Evolutionary conservation across 2,797 vertebrate species (phyloP).

Genomic region (Adrianichthys oophorus): DNA sequence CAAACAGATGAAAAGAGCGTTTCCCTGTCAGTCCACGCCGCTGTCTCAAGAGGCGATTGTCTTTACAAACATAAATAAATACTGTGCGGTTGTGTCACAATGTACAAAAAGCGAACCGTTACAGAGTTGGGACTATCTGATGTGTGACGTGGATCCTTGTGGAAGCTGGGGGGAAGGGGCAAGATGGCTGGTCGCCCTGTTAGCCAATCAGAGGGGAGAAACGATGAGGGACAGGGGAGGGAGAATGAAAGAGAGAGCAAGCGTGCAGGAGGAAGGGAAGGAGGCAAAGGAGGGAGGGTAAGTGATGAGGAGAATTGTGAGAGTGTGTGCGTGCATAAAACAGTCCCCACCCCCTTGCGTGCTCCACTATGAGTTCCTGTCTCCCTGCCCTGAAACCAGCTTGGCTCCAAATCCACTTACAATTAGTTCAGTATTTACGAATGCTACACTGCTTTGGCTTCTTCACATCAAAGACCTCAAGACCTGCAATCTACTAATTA

Average conservation of each 20-base stretch:
- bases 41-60: slow-evolving; percentile 40
- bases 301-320: slow-evolving; percentile 52
- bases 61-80: slow-evolving; percentile 36
- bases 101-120: slow-evolving; percentile 37
- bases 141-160: slow-evolving; percentile 65
- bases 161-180: slow-evolving; percentile 62
- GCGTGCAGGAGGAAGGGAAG: slow-evolving; percentile 38
- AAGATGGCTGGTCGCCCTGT: slow-evolving; percentile 36
- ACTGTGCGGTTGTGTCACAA: slow-evolving; percentile 24
- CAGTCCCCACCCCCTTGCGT: slow-evolving; percentile 54
- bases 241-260: slow-evolving; percentile 33
- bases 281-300: slow-evolving; percentile 49
- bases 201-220: slow-evolving; percentile 67
- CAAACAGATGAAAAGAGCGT: slow-evolving; percentile 38
- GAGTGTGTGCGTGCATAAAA: slow-evolving; percentile 12
- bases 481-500: slow-evolving; percentile 10
- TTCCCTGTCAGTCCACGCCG: slow-evolving; percentile 21
- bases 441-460: slow-evolving; percentile 6
- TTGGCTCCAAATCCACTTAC: slow-evolving; percentile 65
- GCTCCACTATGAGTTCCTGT: slow-evolving; percentile 46
- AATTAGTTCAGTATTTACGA: slow-evolving; percentile 55
- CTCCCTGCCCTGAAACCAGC: slow-evolving; percentile 64
- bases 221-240: slow-evolving; percentile 26
- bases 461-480: slow-evolving; percentile 14
- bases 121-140: slow-evolving; percentile 56